A percentile compares a stretch with the other conserved stretches of the same genome.
These are phyloP conservation scores for Strix aluco DNA, from an alignment of 2,113 vertebrate species.

Conservation along the genomic window DNA sequence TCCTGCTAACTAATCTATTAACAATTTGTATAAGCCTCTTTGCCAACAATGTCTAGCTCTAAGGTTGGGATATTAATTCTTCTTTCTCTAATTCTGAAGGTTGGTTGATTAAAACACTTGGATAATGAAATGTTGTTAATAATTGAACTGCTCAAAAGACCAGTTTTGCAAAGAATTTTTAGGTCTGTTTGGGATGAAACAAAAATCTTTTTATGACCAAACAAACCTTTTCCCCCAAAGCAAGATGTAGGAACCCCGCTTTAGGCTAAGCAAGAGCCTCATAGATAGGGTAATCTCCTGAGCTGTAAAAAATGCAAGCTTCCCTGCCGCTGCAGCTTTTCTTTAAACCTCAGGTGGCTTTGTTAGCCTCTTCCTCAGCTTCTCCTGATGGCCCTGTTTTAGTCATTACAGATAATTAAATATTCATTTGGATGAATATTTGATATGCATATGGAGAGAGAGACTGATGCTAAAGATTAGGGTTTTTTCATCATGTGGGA, in stretches of 20 bases:
- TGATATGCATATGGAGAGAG: not conserved
- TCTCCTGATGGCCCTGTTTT: not conserved
- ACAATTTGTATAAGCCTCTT: not conserved
- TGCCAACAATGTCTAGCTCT: not conserved
- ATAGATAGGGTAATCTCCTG: not conserved
- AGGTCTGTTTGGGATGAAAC: not conserved
- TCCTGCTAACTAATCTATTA: not conserved
- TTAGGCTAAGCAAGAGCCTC: not conserved
- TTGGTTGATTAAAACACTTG: not conserved
- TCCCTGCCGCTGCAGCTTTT: not conserved
- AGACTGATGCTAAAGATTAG: not conserved
- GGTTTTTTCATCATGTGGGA: not conserved
- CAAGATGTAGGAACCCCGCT: not conserved
- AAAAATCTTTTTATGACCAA: not conserved
- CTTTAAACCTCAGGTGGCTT: not conserved
- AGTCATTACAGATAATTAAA: not conserved
- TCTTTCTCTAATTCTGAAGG: not conserved
- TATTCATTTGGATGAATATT: not conserved
- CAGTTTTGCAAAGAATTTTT: not conserved
- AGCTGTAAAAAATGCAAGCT: not conserved
- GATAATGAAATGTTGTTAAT: not conserved
- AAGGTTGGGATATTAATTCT: not conserved
- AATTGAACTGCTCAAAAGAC: not conserved
- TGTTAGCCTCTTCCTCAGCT: not conserved
- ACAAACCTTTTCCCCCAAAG: not conserved